Conservation (phyloP, 2,888 invertebrate genomes). For the Sphaerophoria taeniata region DNA sequence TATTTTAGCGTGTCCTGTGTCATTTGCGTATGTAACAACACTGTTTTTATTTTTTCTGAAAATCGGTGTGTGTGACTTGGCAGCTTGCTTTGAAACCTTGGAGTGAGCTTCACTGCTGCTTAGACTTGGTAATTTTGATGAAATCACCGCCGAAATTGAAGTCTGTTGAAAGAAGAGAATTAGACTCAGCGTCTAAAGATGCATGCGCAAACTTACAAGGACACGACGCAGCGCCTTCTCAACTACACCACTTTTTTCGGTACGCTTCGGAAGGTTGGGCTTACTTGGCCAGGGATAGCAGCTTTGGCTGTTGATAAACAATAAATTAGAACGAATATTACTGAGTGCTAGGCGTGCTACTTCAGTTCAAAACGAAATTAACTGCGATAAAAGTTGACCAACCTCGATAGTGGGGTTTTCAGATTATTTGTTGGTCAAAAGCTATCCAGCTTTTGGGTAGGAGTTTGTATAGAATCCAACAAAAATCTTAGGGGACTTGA, state of each 20-base stretch:
- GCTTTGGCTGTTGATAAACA: neutral
- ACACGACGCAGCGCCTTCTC: conserved; percentile 9
- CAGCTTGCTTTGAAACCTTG: neutral
- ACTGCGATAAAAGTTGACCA: too few species aligned
- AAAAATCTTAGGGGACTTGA: too few species aligned
- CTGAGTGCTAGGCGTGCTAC: too few species aligned
- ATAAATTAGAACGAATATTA: too few species aligned
- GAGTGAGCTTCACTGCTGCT: neutral
- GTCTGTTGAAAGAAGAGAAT: neutral
- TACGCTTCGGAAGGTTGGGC: neutral
- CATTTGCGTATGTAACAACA: neutral
- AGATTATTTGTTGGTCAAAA: too few species aligned
- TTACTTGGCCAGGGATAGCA: neutral
- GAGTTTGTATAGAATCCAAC: too few species aligned
- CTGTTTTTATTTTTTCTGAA: neutral
- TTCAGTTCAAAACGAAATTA: too few species aligned
- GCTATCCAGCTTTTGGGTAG: too few species aligned
- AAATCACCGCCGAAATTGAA: conserved; percentile 1
- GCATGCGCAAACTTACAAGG: neutral
- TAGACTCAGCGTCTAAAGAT: neutral
- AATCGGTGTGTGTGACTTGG: neutral
- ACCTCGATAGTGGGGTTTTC: too few species aligned
- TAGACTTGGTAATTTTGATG: neutral
- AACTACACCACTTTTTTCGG: neutral
- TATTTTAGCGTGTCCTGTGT: neutral